Percentiles rank a stretch among this genome's conserved stretches.
phyloP scores from a whole-genome alignment of 2,113 vertebrate species.

The Varanus komodoensis region DNA sequence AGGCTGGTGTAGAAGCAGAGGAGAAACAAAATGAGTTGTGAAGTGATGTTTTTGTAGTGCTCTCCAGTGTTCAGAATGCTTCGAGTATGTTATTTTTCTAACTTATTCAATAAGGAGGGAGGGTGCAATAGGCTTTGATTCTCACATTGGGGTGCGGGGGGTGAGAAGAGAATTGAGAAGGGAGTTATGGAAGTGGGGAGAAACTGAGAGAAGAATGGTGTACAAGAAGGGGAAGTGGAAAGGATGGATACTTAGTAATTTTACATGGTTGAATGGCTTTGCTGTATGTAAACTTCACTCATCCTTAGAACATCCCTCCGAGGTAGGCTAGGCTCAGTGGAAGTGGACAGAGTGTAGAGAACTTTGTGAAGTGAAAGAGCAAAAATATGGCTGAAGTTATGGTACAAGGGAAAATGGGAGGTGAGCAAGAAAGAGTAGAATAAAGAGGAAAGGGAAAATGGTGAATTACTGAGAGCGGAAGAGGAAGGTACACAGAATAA shows the following conservation, averaged over 20 bases:
- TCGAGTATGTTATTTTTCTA: background rate
- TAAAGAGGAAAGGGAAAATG: conserved; percentile 33
- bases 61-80: background rate
- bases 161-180: conserved; percentile 4
- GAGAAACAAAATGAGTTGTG: too few species aligned
- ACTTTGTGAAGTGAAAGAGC: background rate
- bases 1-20: too few species aligned
- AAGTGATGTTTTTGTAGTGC: background rate
- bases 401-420: background rate
- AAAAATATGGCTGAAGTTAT: background rate
- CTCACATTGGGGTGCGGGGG: background rate
- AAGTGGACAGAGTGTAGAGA: background rate
- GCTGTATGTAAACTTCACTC: too few species aligned
- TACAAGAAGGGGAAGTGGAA: background rate
- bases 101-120: too few species aligned
- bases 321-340: background rate
- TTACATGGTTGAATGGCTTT: background rate
- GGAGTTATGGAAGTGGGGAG: too few species aligned
- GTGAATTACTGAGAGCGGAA: conserved; percentile 2
- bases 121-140: too few species aligned
- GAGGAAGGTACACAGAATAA: conserved; percentile 11
- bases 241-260: background rate
- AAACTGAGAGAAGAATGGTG: background rate
- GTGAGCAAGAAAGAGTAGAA: conserved; percentile 17
- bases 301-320: background rate